phyloP scores from a whole-genome alignment of 2,113 vertebrate species.

The Neopipo cinnamomea region DNA sequence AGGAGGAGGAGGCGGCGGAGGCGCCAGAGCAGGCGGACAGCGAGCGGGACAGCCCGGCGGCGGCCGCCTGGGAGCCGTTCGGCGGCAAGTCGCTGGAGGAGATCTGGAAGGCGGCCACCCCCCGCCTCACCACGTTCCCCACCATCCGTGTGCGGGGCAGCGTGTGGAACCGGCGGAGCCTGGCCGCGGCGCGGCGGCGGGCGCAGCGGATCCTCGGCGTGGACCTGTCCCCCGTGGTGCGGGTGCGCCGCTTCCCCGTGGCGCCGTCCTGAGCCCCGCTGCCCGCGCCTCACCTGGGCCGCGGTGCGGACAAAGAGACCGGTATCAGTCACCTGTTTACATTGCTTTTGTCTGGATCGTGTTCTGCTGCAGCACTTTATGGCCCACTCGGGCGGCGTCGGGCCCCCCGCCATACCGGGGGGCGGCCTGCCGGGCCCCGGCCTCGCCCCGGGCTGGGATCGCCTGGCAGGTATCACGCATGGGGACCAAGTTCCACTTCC shows the following conservation, averaged over 20 bases:
- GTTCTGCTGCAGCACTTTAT: conserved; percentile 74
- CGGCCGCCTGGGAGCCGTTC: neutral
- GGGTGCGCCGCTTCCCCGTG: conserved; percentile 72
- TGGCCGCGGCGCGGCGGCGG: conserved; percentile 63
- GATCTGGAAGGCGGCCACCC: conserved; percentile 74
- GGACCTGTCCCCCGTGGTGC: conserved; percentile 76
- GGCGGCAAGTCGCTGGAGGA: conserved; percentile 71
- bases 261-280: conserved; percentile 44
- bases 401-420: neutral
- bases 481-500: conserved; percentile 53
- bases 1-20: neutral
- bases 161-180: conserved; percentile 70
- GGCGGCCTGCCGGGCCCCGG: neutral
- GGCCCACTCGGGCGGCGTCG: neutral
- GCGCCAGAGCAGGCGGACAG: neutral
- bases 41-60: neutral
- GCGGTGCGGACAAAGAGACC: conserved; percentile 19
- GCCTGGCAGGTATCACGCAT: neutral
- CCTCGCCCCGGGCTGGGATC: neutral
- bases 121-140: conserved; percentile 70
- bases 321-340: conserved; percentile 77
- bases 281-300: neutral
- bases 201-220: conserved; percentile 74
- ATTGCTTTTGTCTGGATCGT: conserved; percentile 64
- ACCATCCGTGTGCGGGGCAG: conserved; percentile 73